Conservation (phyloP, 1,140 invertebrate genomes). For the Drosophila auraria region DNA sequence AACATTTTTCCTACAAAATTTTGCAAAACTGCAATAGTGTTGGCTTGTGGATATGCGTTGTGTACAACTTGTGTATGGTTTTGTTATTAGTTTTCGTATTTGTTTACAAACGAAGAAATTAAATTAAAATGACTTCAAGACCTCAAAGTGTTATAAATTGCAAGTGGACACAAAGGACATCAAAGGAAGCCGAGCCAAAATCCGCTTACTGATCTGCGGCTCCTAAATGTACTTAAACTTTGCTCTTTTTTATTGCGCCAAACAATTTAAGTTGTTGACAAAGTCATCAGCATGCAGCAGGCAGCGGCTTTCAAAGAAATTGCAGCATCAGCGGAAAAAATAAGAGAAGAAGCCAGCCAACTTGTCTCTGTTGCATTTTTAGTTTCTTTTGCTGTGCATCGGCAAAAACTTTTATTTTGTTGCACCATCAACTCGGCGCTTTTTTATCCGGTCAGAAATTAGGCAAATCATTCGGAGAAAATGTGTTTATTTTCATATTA, state of each 20-base stretch:
- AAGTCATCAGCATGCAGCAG: constrained; percentile 75
- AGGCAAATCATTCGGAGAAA: constrained; percentile 48
- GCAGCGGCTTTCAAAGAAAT: constrained; percentile 34
- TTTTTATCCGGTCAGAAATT: constrained; percentile 37
- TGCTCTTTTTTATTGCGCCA: constrained; percentile 56
- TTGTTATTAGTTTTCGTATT: constrained; percentile 26
- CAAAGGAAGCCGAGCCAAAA: constrained; percentile 6
- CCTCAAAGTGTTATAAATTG: background rate
- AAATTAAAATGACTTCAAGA: constrained; percentile 10
- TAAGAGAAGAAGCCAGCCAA: constrained; percentile 22
- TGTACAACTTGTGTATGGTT: constrained; percentile 57
- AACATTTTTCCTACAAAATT: background rate
- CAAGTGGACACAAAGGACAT: background rate
- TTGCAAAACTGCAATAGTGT: constrained; percentile 32
- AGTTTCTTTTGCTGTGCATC: constrained; percentile 14
- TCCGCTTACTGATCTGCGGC: constrained; percentile 21
- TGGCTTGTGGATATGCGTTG: constrained; percentile 40
- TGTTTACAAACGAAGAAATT: constrained; percentile 26
- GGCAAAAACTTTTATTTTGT: constrained; percentile 47
- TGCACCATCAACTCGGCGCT: constrained; percentile 4
- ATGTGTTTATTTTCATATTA: constrained; percentile 24
- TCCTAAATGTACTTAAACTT: constrained; percentile 72
- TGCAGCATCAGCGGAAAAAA: constrained; percentile 53
- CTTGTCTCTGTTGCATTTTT: constrained; percentile 69
- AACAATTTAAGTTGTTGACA: constrained; percentile 82